Conservation (phyloP, 2,113 vertebrate genomes). For the Sebastes schlegelii region DNA sequence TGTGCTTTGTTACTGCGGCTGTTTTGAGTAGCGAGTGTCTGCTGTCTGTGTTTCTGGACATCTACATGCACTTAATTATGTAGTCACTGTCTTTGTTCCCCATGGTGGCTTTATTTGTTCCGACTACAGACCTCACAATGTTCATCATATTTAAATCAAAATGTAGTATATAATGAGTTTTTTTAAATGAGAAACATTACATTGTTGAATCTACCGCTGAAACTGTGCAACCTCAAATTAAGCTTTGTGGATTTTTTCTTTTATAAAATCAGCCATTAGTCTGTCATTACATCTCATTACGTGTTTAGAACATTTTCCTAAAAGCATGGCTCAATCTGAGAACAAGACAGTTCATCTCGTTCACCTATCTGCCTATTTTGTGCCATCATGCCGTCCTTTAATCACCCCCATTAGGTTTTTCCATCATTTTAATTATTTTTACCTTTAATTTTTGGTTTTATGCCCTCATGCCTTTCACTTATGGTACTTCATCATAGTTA, state of each 20-base stretch:
- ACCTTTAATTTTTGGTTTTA: constrained; percentile 36
- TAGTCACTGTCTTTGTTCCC: constrained; percentile 24
- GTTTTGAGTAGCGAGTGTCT: constrained; percentile 48
- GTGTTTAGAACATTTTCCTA: constrained; percentile 47
- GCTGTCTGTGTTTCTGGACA: constrained; percentile 48
- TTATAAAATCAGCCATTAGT: constrained; percentile 20
- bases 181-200: background rate
- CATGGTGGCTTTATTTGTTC: constrained; percentile 46
- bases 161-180: background rate
- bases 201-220: constrained; percentile 18
- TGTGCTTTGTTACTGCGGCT: constrained; percentile 35
- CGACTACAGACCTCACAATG: constrained; percentile 26
- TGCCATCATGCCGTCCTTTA: constrained; percentile 28
- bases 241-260: constrained; percentile 8
- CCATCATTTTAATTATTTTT: constrained; percentile 48
- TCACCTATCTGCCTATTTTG: constrained; percentile 40
- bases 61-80: constrained; percentile 48
- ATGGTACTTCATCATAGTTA: constrained; percentile 45
- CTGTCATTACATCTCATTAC: constrained; percentile 46
- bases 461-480: constrained; percentile 45
- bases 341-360: constrained; percentile 45
- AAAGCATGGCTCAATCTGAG: constrained; percentile 61
- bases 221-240: constrained; percentile 18
- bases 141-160: constrained; percentile 22
- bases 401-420: constrained; percentile 19